Base-by-base conservation (phyloP, 1,140 invertebrate genomes). In the Macrosteles quadrilineatus region DNA sequence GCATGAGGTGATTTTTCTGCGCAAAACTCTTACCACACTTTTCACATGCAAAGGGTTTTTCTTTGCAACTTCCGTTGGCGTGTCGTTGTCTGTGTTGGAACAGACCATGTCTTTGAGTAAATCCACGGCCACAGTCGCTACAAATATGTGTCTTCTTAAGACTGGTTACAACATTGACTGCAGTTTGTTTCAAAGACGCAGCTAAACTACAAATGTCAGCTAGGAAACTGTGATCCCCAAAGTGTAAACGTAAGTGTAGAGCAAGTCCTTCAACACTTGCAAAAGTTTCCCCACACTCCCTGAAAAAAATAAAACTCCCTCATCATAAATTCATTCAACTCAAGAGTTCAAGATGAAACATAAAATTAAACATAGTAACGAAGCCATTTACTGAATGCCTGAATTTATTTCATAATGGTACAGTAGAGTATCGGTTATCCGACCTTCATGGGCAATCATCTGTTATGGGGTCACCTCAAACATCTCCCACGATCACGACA, bases 1-100 rank as follows among this genome's bases (percentile, higher is more conserved):
- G 80, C 77, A 91, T 85, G 66, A 93, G 79, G 76, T 92, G 90
- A 80, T 92, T 92, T 80, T 92, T 92, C 78, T 93, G 91, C 82
- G 91, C 92, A 85, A 95, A 95, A 19, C 90, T 90, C 79, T 94
- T 94, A 50, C 91, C 91, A 77, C 93, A 95, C 73, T 91, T 90
- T 70, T 88, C 86, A 76, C 92, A 94, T 11, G 91, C 88, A 77
- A 89, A 94, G 71, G 89, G 93, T 79, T 90, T 85, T 70, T 91
- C 83, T 50, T 91, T 90, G 77, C 91, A 92, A 67, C 88, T 89
- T n/a, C 90, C 90, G 70, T 91, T 90, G 9, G 90, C 89, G 76
- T 92, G 89, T 65, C 90, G 29, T 14, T 84, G 83, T 75, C 90
- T 89, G 78, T 93, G 91, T 72, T 92, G 90, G 66, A 90, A 85